A percentile compares a stretch with the other conserved stretches of the same genome.
phyloP scores from a whole-genome alignment of 2,888 invertebrate genomes.

The Coleophora flavipennella region DNA sequence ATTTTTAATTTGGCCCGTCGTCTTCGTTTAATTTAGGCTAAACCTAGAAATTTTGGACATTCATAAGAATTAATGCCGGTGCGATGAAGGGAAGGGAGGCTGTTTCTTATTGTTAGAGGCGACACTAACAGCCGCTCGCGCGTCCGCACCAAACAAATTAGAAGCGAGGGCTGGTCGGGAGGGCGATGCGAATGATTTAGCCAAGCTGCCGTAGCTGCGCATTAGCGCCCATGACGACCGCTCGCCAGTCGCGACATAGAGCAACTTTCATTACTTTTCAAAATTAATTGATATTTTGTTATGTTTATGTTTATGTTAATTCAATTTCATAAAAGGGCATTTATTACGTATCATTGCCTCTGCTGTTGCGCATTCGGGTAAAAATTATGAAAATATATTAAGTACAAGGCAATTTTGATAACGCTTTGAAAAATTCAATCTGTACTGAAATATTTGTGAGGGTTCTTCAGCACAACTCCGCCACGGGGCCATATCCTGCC shows the following conservation, averaged over 20 bases:
- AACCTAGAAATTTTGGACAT: slow-evolving; percentile 31
- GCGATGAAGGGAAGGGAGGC: slow-evolving; percentile 27
- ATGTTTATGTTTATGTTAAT: too few relatives aligned
- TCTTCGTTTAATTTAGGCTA: slow-evolving; percentile 11
- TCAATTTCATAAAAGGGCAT: too few relatives aligned
- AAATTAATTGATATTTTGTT: too few relatives aligned
- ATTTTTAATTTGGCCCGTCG: slow-evolving; percentile 40
- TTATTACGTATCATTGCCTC: slow-evolving; percentile 35
- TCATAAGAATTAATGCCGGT: slow-evolving; percentile 33
- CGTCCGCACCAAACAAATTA: slow-evolving; percentile 22
- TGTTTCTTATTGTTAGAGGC: slow-evolving; percentile 48
- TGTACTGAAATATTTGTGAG: too few relatives aligned
- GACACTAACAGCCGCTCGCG: slow-evolving; percentile 35
- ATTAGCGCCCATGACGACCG: slow-evolving; percentile 20
- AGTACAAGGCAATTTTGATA: too few relatives aligned
- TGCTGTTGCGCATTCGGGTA: too few relatives aligned
- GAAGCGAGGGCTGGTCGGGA: slow-evolving; percentile 4
- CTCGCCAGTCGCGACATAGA: slow-evolving; percentile 27
- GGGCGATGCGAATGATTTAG: too few relatives aligned
- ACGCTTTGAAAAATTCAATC: too few relatives aligned
- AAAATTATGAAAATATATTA: too few relatives aligned
- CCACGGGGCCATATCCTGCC: too few relatives aligned
- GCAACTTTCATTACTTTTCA: slow-evolving; percentile 14
- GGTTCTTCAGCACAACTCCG: too few relatives aligned
- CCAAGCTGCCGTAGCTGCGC: background rate